Base-by-base conservation (phyloP, 2,113 vertebrate species). In the Pongo pygmaeus region DNA sequence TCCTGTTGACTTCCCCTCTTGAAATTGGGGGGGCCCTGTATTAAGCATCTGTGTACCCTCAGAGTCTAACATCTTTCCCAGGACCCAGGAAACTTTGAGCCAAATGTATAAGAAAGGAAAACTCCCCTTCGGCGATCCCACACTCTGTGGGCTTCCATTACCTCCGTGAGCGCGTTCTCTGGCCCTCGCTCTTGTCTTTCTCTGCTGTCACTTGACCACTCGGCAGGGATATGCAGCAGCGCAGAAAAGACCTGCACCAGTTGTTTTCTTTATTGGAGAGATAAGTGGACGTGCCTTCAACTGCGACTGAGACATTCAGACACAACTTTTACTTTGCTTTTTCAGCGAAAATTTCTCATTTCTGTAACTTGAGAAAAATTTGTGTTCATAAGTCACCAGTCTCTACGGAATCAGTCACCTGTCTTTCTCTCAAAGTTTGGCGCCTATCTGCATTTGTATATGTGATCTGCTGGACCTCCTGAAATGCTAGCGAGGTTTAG, bases 351-450 rank as follows among this genome's bases (percentile, higher is more conserved):
- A 50, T 48, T 90, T 85, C 40, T 70, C 17, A n/a, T 79, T 81
- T 95, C 79, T 92, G 89, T 84, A 77, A 88, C n/a, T 67, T 78
- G 61, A 96, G 70, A 30, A 52, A 55, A 38, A 6, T n/a, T 78
- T 57, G n/a, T 86, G n/a, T 91, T 86, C 25, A 14, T 40, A 81
- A 84, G 52, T 59, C 12, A 18, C 23, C 16, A 8, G 0, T 52
- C 13, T 94, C 38, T 83, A 18, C 23, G 32, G 57, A 75, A 18
- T 52, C 50, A 95, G 18, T 20, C 43, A 35, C 32, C 35, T 46
- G 16, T 46, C 46, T 78, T 30, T 87, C 52, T 61, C 6, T 40
- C 11, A 22, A 38, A 40, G 6, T 17, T 35, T 35, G 27, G 3
- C 38, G 22, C 70, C 72, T 52, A 22, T 35, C 72, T 80, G 22